Conservation (phyloP, 2,113 vertebrate genomes). For the Cyprinodon brontotheroides region DNA sequence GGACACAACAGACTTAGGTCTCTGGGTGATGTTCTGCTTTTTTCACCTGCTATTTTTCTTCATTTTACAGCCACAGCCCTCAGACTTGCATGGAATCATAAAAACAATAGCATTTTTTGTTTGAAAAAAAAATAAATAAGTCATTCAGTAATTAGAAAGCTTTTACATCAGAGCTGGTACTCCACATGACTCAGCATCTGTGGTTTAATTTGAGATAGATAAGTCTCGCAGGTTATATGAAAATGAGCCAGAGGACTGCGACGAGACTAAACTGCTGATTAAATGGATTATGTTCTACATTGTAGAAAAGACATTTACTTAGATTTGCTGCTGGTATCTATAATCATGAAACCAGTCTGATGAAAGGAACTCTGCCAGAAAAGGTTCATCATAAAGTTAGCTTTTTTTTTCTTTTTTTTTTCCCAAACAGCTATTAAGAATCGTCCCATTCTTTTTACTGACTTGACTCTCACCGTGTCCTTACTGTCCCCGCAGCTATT, state of each 20-base stretch:
- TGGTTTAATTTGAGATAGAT: conserved; percentile 35
- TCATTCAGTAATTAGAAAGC: conserved; percentile 37
- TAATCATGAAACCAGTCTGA: conserved; percentile 54
- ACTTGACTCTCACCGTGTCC: conserved; percentile 27
- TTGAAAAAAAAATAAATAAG: not conserved
- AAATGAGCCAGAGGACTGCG: conserved; percentile 34
- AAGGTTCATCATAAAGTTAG: conserved; percentile 27
- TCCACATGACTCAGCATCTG: conserved; percentile 42
- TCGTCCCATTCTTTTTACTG: conserved; percentile 29
- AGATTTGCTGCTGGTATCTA: conserved; percentile 47
- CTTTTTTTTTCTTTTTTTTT: conserved; percentile 6
- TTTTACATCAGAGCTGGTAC: conserved; percentile 23
- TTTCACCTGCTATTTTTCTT: not conserved
- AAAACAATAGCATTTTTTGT: not conserved
- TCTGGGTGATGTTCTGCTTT: not conserved
- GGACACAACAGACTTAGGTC: not conserved
- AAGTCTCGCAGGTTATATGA: conserved; percentile 38
- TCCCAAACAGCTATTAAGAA: conserved; percentile 28
- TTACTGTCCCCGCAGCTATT: conserved; percentile 85
- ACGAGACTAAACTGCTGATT: conserved; percentile 52
- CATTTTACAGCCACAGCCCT: not conserved
- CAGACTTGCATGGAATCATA: conserved; percentile 15
- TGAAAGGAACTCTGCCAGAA: conserved; percentile 23
- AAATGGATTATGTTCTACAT: conserved; percentile 46
- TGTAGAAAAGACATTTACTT: conserved; percentile 43